Evolutionary conservation across 2,888 invertebrate species (phyloP).

Genomic region (Pyrrhosoma nymphula): DNA sequence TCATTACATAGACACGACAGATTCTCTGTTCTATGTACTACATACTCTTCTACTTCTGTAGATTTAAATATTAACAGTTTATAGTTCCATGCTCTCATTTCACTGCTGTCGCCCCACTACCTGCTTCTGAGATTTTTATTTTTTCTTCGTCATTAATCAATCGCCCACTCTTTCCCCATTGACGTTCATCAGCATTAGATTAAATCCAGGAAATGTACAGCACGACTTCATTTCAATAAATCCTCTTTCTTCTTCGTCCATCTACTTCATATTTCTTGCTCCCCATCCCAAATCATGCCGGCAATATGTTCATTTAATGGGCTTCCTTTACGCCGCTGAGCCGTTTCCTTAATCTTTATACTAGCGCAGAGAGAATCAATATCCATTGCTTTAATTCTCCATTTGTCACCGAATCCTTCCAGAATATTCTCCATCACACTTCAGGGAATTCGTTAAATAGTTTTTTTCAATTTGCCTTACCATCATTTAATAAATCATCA

Average conservation of each 20-base stretch:
- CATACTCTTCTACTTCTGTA: too few relatives aligned
- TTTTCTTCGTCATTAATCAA: too few relatives aligned
- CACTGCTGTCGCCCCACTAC: too few relatives aligned
- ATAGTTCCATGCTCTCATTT: too few relatives aligned
- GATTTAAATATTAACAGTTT: too few relatives aligned
- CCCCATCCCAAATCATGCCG: background rate
- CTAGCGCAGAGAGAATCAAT: background rate
- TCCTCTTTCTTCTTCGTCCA: background rate
- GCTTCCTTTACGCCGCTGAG: background rate
- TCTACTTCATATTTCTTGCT: background rate
- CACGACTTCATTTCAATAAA: background rate
- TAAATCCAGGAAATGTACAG: background rate
- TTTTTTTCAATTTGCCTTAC: too few relatives aligned
- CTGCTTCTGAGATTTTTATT: too few relatives aligned
- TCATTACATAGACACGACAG: too few relatives aligned
- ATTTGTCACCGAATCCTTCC: background rate
- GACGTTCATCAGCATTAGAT: background rate
- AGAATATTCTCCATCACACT: background rate
- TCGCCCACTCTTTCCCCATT: too few relatives aligned
- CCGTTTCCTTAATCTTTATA: background rate
- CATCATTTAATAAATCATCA: too few relatives aligned
- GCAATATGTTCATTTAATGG: conserved; percentile 5
- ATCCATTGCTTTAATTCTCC: conserved; percentile 5
- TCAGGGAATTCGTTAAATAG: background rate
- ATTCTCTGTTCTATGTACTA: too few relatives aligned